Base-by-base conservation (phyloP, 92 coral and sea anemone genomes). In the Phymanthus crucifer region DNA sequence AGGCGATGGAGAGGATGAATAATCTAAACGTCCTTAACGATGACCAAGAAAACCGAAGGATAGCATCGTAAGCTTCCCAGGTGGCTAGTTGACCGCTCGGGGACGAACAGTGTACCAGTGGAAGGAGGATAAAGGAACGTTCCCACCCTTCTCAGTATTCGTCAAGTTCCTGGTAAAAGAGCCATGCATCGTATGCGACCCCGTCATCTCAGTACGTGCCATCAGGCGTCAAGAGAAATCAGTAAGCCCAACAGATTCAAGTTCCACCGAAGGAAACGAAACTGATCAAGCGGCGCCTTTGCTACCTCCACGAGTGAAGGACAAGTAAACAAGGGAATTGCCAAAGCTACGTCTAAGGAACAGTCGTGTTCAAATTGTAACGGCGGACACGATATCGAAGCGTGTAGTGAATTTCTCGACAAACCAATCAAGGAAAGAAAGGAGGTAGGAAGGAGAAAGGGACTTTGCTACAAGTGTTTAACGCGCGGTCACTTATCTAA, bases 381-480 rank as follows among this genome's bases (percentile, higher is more conserved):
- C 70, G 66, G 45, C 40, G 1, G 71, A 4, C 91, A 84, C 80
- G 70, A 81, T 7, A 77, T 90, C 32, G 84, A 90, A 80, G 57
- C 80, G 11, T 87, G 91, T 71, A 79, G 77, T 31, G 85, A 91
- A 32, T 87, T 87, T 40, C n/a, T 82, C 14, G 80, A 54, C 10
- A 82, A 65, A 50, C 29, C 80, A 18, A 72, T 87, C 26, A 65
- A 74, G 13, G 90, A 87, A 74, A 77, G 91, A 78, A 87, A 91
- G 72, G 84, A 83, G 23, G 84, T 81, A 33, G 89, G 89, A 7
- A 68, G n/a, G 56, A 29, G 58, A 8, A 80, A 75, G 31, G 79
- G 89, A 64, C 87, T 91, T 6, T 87, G 94, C 70, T 87, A 80
- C 32, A 84, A 86, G 65, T 90, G 89, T 69, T 70, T 90, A 18